Percentiles rank a stretch among this genome's conserved stretches.
These are phyloP conservation scores for Lota lota DNA, from an alignment of 2,113 vertebrate species.

Conservation along the genomic window DNA sequence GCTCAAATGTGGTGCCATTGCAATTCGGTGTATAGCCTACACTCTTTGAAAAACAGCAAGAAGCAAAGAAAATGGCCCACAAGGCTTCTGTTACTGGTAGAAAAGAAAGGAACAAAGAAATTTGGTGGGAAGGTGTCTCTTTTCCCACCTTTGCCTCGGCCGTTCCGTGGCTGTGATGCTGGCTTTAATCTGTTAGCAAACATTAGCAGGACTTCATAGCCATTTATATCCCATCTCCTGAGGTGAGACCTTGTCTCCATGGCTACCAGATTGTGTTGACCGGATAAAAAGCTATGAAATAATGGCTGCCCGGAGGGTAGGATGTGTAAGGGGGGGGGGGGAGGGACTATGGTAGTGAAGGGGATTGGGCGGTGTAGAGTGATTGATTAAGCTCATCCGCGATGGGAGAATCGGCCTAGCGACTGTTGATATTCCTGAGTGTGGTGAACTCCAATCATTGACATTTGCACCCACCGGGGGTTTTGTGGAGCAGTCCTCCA, in stretches of 20 bases:
- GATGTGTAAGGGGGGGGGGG: too few relatives aligned
- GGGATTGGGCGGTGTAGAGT: too few relatives aligned
- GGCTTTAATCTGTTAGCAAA: slow-evolving; percentile 37
- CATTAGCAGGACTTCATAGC: slow-evolving; percentile 29
- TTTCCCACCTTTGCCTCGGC: slow-evolving; percentile 1
- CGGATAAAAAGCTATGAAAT: slow-evolving; percentile 47
- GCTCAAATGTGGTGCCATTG: too few relatives aligned
- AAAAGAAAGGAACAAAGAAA: slow-evolving; percentile 1
- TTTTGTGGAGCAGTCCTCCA: slow-evolving; percentile 19
- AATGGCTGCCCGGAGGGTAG: slow-evolving; percentile 39
- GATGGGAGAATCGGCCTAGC: slow-evolving; percentile 19
- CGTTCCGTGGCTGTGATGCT: background rate
- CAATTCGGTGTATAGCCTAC: too few relatives aligned
- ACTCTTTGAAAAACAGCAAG: too few relatives aligned
- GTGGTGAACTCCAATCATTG: slow-evolving; percentile 43
- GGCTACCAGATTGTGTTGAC: slow-evolving; percentile 51
- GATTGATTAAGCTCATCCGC: slow-evolving; percentile 45
- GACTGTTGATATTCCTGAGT: slow-evolving; percentile 23
- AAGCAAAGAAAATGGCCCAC: too few relatives aligned
- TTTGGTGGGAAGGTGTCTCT: background rate
- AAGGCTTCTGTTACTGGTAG: too few relatives aligned
- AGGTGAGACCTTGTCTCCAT: slow-evolving; percentile 49
- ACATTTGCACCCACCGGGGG: slow-evolving; percentile 52
- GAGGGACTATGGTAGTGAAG: too few relatives aligned
- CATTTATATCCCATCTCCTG: slow-evolving; percentile 41